Evolutionary conservation across 1,140 invertebrate genomes (phyloP), one percentile per base, ranked within the genome.

Genomic region (Leptonema lineaticorne): DNA sequence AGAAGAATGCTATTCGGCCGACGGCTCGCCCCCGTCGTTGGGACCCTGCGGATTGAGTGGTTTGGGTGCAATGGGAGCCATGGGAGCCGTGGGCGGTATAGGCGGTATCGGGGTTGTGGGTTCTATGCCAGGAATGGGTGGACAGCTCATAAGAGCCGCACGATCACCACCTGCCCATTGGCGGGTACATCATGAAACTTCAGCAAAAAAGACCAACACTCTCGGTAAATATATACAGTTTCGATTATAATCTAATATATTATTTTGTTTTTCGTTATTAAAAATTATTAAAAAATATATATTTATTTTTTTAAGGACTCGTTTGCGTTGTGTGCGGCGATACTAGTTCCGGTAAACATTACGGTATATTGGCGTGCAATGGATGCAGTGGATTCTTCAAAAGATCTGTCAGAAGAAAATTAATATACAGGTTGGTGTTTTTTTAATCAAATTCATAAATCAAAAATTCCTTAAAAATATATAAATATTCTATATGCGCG

Each of bases 301-400:
- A n/a, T n/a, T n/a, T n/a, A n/a, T n/a, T n/a, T 53, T 67, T 60
- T 24, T 1, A 67, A 82, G 92, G 92, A 3, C 81, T 93, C 14
- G 89, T 91, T 18, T 99, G 96, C 78, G 92, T 97, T 26, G 96
- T 98, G 1, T 98, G 97, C 76, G 96, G 96, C 0, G 96, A 98
- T 77, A 97, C 94, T 0, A 96, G 94, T 63, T 96, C 93, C 4
- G 97, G 97, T 0, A 98, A 98, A 77, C 96, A 99, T 80, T 98
- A 98, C 78, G 97, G 97, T 0, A 99, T 99, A 70, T 85, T 99
- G n/a, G 97, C 96, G 0, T 99, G 97, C 80, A 99, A 99, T 75
- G 97, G 97, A 0, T 99, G 97, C 84, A 96, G 93, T 53, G 97
- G 97, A 1, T 99, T 99, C 83, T 99, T 99, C 85, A 99, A 99